Conservation (phyloP, 2,888 invertebrate species). For the Cataglyphis altisquamis region DNA sequence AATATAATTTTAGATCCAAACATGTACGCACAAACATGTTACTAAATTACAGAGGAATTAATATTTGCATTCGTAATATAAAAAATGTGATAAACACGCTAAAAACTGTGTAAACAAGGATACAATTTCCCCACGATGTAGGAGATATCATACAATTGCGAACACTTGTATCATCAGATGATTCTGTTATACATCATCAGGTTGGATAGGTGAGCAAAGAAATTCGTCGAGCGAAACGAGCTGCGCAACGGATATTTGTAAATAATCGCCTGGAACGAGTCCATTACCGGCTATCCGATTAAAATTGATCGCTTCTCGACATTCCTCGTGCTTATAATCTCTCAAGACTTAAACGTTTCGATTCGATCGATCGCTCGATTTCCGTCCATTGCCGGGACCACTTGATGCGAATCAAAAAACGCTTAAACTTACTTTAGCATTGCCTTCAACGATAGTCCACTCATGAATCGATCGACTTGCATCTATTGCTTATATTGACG, state of each 20-base stretch:
- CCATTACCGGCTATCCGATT: constrained; percentile 25
- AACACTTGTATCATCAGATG: constrained; percentile 14
- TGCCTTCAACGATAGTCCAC: neutral
- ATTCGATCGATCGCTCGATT: constrained; percentile 30
- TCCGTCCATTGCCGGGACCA: constrained; percentile 9
- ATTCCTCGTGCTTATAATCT: neutral
- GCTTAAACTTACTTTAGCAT: constrained; percentile 53
- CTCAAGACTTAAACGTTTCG: constrained; percentile 5
- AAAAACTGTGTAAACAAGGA: neutral
- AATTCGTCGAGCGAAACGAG: neutral
- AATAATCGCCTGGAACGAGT: constrained; percentile 3
- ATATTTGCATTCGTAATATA: constrained; percentile 1
- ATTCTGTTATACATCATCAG: neutral
- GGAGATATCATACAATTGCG: neutral
- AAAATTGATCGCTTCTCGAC: constrained; percentile 19
- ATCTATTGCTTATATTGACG: constrained; percentile 30
- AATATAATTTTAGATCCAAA: neutral
- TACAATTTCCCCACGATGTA: neutral
- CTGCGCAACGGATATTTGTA: neutral
- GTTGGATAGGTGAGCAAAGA: neutral
- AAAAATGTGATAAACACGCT: neutral
- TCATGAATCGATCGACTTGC: constrained; percentile 19
- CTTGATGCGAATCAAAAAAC: constrained; percentile 56
- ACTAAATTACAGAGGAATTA: neutral
- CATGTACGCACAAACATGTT: neutral